phyloP scores from a whole-genome alignment of 2,797 vertebrate species.

The Pelobates cultripes region DNA sequence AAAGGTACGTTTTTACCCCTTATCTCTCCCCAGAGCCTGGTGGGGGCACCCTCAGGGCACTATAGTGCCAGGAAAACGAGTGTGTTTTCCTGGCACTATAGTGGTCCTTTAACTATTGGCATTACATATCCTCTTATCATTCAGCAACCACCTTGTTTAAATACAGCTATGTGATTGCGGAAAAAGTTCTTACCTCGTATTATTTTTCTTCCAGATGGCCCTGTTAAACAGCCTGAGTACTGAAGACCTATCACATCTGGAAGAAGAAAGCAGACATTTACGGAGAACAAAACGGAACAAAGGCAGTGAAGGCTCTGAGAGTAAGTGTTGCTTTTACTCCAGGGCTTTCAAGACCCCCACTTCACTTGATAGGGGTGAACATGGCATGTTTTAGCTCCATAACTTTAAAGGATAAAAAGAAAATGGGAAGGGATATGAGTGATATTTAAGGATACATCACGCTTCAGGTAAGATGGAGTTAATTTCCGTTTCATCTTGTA shows the following conservation, averaged over 20 bases:
- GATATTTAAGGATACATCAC: constrained; percentile 17
- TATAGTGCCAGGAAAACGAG: no score
- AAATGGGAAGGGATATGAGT: constrained; percentile 23
- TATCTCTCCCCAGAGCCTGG: no score
- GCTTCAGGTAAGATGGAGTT: constrained; percentile 38
- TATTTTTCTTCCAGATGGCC: constrained; percentile 69
- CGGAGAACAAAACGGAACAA: constrained; percentile 88
- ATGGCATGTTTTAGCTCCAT: constrained; percentile 30
- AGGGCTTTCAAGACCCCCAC: constrained; percentile 15
- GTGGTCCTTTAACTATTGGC: no score
- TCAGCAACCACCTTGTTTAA: not conserved
- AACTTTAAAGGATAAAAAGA: constrained; percentile 37
- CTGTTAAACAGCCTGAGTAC: constrained; percentile 76
- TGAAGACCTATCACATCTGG: constrained; percentile 75
- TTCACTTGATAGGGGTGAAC: constrained; percentile 10
- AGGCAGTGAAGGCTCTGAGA: constrained; percentile 76
- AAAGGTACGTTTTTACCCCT: no score
- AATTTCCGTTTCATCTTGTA: constrained; percentile 16
- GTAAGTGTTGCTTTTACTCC: constrained; percentile 66
- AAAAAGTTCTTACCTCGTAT: constrained; percentile 3
- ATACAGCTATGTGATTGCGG: not conserved
- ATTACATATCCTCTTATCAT: no score
- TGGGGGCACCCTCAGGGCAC: no score
- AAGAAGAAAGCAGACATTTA: constrained; percentile 77
- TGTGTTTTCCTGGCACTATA: no score